These are phyloP conservation scores for Parnassius glacialis DNA, from an alignment of 2,888 invertebrate genomes.

Conservation along the genomic window DNA sequence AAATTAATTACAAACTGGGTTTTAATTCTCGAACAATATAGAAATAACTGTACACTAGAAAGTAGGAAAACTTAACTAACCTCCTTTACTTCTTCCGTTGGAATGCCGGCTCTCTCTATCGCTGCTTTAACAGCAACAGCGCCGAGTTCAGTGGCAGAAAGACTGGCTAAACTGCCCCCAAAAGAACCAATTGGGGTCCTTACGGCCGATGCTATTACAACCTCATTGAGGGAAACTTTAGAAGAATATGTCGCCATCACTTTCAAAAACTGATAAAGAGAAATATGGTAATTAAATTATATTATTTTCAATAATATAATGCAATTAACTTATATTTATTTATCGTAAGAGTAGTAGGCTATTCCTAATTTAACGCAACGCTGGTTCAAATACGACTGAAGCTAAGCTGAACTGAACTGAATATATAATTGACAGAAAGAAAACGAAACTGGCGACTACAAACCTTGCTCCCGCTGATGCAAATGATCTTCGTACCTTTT, in stretches of 20 bases:
- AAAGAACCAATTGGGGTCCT: constrained; percentile 99
- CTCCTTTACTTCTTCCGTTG: constrained; percentile 93
- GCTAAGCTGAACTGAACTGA: not conserved
- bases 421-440: constrained; percentile 16
- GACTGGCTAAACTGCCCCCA: constrained; percentile 88
- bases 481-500: constrained; percentile 61
- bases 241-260: constrained; percentile 71
- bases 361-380: constrained; percentile 25
- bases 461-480: constrained; percentile 66
- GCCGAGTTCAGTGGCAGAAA: constrained; percentile 94
- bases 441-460: constrained; percentile 36
- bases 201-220: constrained; percentile 95
- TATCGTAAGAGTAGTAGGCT: too few species aligned
- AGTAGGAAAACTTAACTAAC: constrained; percentile 78
- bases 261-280: constrained; percentile 50
- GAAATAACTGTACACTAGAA: constrained; percentile 54
- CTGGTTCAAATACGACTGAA: constrained; percentile 47
- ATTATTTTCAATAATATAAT: not conserved
- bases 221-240: constrained; percentile 86
- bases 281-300: constrained; percentile 11
- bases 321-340: too few species aligned
- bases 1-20: too few species aligned
- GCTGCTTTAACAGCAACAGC: constrained; percentile 94
- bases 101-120: constrained; percentile 89
- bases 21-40: too few species aligned